Evolutionary conservation across 1,140 invertebrate species (phyloP).

Genomic region (Chymomyza costata): DNA sequence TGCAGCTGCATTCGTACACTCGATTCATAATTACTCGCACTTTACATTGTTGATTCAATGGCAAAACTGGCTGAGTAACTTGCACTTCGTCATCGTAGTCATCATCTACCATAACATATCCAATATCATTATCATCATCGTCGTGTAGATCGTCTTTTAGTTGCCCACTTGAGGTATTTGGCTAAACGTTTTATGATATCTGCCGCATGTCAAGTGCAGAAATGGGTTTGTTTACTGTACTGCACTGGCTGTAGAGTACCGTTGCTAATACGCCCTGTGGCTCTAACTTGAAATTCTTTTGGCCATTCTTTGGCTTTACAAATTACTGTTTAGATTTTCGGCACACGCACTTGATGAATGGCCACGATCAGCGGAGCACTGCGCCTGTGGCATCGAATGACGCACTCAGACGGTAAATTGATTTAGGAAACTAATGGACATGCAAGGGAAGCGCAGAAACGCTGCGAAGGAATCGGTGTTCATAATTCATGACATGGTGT

Average conservation of each 20-base stretch:
- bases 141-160: no score
- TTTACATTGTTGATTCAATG: background rate
- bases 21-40: constrained; percentile 58
- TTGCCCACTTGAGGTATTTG: no score
- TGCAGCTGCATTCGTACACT: constrained; percentile 36
- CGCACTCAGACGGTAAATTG: constrained; percentile 57
- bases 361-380: constrained; percentile 1
- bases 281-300: no score
- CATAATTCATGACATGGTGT: constrained; percentile 49
- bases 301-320: no score
- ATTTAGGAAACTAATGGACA: constrained; percentile 54
- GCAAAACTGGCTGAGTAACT: no score
- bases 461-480: constrained; percentile 39
- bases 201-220: no score
- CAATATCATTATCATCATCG: no score
- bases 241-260: constrained; percentile 61
- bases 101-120: constrained; percentile 22
- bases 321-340: no score
- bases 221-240: no score
- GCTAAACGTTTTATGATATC: constrained; percentile 62
- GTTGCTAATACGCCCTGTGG: constrained; percentile 60
- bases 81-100: no score
- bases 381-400: constrained; percentile 10
- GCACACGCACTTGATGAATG: no score
- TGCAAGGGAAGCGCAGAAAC: constrained; percentile 17